Evolutionary conservation across 2,888 invertebrate species (phyloP).

Genomic region (Stenotaenia linearis): DNA sequence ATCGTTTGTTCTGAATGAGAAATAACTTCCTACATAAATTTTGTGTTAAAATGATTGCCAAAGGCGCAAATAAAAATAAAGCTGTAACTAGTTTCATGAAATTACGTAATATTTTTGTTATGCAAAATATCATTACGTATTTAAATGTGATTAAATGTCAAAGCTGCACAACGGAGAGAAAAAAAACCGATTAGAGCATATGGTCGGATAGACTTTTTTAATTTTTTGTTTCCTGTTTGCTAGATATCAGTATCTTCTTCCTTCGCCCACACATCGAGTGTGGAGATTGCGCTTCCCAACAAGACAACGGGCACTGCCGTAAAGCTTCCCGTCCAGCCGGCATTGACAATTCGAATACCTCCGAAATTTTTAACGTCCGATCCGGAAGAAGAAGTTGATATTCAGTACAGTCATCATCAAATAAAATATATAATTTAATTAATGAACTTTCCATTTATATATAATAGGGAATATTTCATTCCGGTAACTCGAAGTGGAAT

Average conservation of each 20-base stretch:
- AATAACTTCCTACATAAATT: constrained; percentile 4
- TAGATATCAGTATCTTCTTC: background rate
- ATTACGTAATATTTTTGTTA: background rate
- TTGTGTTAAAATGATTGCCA: background rate
- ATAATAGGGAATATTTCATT: constrained; percentile 31
- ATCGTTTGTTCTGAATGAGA: background rate
- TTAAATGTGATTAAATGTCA: background rate
- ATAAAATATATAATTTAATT: background rate
- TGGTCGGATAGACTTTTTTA: background rate
- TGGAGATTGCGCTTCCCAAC: background rate
- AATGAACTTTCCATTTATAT: too few relatives aligned
- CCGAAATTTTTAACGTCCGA: constrained; percentile 14
- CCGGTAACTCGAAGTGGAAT: constrained; percentile 26
- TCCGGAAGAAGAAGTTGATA: background rate
- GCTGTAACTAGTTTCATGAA: background rate
- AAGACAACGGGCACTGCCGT: background rate
- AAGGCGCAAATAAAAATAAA: background rate
- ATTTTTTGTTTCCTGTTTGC: background rate
- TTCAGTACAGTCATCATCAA: background rate
- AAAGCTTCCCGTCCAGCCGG: background rate
- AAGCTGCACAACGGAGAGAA: background rate
- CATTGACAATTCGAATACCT: background rate
- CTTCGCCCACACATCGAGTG: background rate
- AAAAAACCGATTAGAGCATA: background rate
- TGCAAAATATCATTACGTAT: background rate